Conservation (phyloP, 2,888 invertebrate species). For the Eupsilia transversa region DNA sequence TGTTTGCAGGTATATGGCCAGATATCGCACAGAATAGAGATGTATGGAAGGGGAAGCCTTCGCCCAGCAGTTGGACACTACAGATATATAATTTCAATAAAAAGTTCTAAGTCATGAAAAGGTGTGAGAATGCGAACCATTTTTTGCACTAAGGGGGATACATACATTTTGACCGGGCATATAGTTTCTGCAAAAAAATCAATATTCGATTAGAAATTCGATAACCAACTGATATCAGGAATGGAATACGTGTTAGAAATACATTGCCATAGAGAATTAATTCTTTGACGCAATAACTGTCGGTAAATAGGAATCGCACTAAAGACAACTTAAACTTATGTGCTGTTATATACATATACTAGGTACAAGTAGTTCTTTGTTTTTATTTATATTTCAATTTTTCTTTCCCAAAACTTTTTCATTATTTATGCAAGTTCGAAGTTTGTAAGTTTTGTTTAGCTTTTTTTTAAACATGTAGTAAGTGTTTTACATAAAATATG, state of each 20-base stretch:
- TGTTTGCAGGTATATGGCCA: background rate
- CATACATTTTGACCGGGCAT: background rate
- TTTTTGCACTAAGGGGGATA: background rate
- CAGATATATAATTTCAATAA: too few relatives aligned
- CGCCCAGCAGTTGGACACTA: background rate
- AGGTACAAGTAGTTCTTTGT: too few relatives aligned
- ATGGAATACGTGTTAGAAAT: background rate
- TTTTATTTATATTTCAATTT: too few relatives aligned
- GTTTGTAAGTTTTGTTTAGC: too few relatives aligned
- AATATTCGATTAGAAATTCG: background rate
- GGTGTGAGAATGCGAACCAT: background rate
- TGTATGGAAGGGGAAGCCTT: background rate
- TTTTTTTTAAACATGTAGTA: too few relatives aligned
- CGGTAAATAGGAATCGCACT: background rate
- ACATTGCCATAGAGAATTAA: too few relatives aligned
- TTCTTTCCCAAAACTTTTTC: too few relatives aligned
- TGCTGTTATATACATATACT: too few relatives aligned
- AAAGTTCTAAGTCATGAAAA: background rate
- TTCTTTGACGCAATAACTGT: background rate
- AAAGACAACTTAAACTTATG: background rate
- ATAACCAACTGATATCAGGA: background rate
- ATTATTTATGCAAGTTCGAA: too few relatives aligned
- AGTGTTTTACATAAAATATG: too few relatives aligned
- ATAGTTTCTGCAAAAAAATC: background rate
- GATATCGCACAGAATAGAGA: background rate